Base-by-base conservation (phyloP, 2,888 invertebrate genomes). In the Stratiomys singularior region DNA sequence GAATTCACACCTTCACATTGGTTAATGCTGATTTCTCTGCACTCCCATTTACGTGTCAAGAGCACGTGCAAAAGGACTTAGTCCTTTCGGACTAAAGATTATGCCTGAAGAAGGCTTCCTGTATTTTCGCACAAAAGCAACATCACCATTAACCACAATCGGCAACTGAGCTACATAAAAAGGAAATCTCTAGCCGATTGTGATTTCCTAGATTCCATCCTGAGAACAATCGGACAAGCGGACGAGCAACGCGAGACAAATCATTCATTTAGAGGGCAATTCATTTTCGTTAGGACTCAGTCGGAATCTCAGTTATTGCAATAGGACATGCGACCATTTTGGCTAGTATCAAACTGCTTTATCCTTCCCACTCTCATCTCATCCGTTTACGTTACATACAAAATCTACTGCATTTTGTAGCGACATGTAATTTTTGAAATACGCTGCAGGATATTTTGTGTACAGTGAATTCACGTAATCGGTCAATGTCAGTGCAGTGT, bases 401-500 rank as follows among this genome's bases (percentile, higher is more conserved):
- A 37, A 37, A 37, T 7, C 13, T 28, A 9, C 18, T 30, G 37
- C 21, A 56, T 11, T 13, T 23, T n/a, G 60, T 44, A 60, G 2
- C 37, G 18, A 58, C 52, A 27, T 47, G 27, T 7, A 27, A 37
- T 60, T 58, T 37, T 18, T 15, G 21, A 21, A 58, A 37, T 18
- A 21, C 44, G 15, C 58, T 23, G 23, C 5, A 52, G 72, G 56
- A 56, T 28, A 74, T 21, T 21, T 37, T 28, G 4, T 23, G 69
- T n/a, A 23, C 25, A 28, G 46, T 21, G 67, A 44, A 23, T 58
- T 21, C 74, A n/a, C 58, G 74, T 58, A 21, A 74, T 74, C 58
- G 74, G 74, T 74, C 74, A 74, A 58, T 58, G 74, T 74, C 74
- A 74, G 5, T 37, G 58, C 58, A 37, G 60, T 74, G 37, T 60